Evolutionary conservation across 2,888 invertebrate species (phyloP), one percentile per base, ranked within the genome.

Genomic region (Mesorhabditis sp.): DNA sequence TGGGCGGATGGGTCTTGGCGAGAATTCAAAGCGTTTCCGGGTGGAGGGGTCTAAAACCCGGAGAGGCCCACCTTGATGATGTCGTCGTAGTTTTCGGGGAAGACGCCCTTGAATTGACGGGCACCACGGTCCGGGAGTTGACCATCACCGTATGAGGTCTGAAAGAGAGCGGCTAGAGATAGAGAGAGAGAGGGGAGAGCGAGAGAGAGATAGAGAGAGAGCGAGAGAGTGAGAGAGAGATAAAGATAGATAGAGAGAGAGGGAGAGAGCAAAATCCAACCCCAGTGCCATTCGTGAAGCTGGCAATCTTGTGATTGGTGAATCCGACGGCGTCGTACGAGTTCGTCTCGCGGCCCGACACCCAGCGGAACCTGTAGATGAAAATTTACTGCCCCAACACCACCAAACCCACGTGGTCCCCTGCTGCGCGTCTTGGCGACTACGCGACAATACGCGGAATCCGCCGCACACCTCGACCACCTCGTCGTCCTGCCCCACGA

Each of bases 401-500:
- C 28, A 50, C 13, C 7, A 50, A 50, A 50, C 58, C 7, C 15
- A 75, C 67, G 78, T 76, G 61, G 69, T 61, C 67, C 62, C 5
- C 74, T 68, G 15, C 70, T 74, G 5, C 74, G 66, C 15, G 72
- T 70, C 28, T 61, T 68, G 64, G 5, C 74, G 70, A n/a, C 70
- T 74, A 5, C 74, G 66, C 15, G 72, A 71, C 28, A 80, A 74
- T n/a, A 80, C 72, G 10, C 80, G 72, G 76, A 80, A 80, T 63
- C 80, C 80, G 42, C 78, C 78, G 65, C 79, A 80, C 58, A 79
- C 74, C 45, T 79, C 76, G 10, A 75, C 73, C 4, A 77, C 71
- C 50, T 77, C 76, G 63, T 69, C 10, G 7, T 74, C 62, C 64
- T 70, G 62, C 0, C 77, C 79, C 15, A 79, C 76, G 65, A 80